phyloP scores from a whole-genome alignment of 2,888 invertebrate species.

The Trissolcus japonicus region DNA sequence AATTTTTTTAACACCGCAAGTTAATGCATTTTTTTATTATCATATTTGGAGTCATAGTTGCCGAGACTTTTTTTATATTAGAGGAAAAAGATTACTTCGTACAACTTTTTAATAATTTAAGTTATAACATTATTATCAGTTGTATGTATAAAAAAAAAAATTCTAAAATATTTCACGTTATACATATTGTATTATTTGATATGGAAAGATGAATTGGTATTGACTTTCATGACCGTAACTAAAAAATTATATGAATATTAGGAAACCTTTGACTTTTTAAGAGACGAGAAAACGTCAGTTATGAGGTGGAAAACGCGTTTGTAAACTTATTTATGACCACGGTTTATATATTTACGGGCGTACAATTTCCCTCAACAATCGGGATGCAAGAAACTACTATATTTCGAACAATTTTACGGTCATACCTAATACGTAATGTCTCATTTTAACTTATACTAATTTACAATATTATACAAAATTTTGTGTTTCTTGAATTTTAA shows the following conservation, averaged over 20 bases:
- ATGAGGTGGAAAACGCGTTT: conserved; percentile 25
- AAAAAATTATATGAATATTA: conserved; percentile 33
- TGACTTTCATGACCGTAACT: not conserved
- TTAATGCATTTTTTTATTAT: too few relatives aligned
- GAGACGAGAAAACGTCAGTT: conserved; percentile 27
- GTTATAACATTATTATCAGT: too few relatives aligned
- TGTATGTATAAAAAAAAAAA: too few relatives aligned
- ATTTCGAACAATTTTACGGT: conserved; percentile 34
- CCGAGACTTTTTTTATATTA: too few relatives aligned
- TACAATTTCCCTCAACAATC: conserved; percentile 39
- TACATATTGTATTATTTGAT: too few relatives aligned
- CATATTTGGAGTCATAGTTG: too few relatives aligned
- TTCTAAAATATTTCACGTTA: too few relatives aligned
- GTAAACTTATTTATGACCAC: conserved; percentile 49
- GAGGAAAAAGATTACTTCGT: too few relatives aligned
- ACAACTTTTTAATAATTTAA: too few relatives aligned
- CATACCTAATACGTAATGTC: conserved; percentile 17
- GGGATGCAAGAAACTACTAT: conserved; percentile 25
- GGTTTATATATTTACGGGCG: conserved; percentile 54
- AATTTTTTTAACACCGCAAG: too few relatives aligned
- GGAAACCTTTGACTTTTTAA: conserved; percentile 9
- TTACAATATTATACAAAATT: conserved; percentile 1
- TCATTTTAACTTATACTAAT: not conserved
- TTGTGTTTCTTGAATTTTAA: too few relatives aligned
- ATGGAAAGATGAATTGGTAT: too few relatives aligned